phyloP scores from a whole-genome alignment of 2,797 vertebrate genomes.

The Manis pentadactyla region DNA sequence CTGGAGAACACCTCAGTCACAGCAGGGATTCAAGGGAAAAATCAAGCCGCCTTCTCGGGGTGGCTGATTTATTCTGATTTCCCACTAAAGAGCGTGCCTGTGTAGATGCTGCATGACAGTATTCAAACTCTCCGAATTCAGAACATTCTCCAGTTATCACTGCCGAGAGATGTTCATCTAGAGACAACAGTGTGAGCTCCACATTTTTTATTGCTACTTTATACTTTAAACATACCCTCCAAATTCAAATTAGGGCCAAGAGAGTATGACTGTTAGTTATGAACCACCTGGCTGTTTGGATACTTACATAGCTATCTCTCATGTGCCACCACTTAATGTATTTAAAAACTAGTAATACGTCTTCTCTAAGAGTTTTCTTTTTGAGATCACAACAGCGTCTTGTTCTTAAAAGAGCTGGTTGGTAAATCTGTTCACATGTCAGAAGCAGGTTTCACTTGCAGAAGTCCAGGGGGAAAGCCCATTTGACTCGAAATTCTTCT shows the following conservation, averaged over 20 bases:
- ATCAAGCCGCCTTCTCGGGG: neutral
- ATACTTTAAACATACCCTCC: slow-evolving; percentile 66
- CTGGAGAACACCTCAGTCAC: neutral
- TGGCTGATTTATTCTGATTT: slow-evolving; percentile 8
- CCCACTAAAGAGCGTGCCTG: neutral
- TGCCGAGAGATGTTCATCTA: slow-evolving; percentile 66
- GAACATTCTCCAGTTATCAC: slow-evolving; percentile 59
- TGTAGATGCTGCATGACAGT: neutral
- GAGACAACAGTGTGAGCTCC: slow-evolving; percentile 58
- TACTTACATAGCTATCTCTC: slow-evolving; percentile 5
- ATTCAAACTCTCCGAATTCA: neutral
- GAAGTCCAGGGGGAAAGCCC: slow-evolving; percentile 32
- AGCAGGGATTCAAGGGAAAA: slow-evolving; percentile 23
- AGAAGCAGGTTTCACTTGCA: slow-evolving; percentile 26
- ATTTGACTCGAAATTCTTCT: slow-evolving; percentile 25
- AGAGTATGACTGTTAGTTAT: slow-evolving; percentile 53
- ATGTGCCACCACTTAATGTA: neutral
- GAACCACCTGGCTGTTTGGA: slow-evolving; percentile 66
- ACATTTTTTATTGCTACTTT: slow-evolving; percentile 57
- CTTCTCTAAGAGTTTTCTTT: slow-evolving; percentile 50
- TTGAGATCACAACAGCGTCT: neutral
- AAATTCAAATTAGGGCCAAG: slow-evolving; percentile 70
- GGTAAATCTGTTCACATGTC: slow-evolving; percentile 3
- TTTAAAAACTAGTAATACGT: slow-evolving; percentile 34
- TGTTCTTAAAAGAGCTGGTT: slow-evolving; percentile 39